A percentile compares a stretch with the other conserved stretches of the same genome.
Evolutionary conservation across 2,888 invertebrate species (phyloP).

Genomic region (Scaeva pyrastri): DNA sequence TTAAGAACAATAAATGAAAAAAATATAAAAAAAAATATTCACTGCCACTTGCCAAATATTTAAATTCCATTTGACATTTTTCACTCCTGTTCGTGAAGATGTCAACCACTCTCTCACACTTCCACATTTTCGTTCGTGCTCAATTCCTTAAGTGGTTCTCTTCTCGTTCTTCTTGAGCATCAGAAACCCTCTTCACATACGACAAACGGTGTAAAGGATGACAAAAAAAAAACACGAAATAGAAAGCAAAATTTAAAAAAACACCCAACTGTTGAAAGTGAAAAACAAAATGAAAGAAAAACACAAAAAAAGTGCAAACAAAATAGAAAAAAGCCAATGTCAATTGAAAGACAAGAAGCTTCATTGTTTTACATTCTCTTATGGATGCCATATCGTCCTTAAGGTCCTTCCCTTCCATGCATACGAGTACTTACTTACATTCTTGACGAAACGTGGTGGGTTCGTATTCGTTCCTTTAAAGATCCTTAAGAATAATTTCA

Average conservation of each 20-base stretch:
- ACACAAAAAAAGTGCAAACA: slow-evolving; percentile 19
- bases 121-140: slow-evolving; percentile 12
- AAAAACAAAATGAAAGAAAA: slow-evolving; percentile 24
- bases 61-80: slow-evolving; percentile 56
- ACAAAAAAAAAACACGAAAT: background rate
- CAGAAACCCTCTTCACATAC: background rate
- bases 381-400: background rate
- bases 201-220: background rate
- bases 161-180: slow-evolving; percentile 38
- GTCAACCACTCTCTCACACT: slow-evolving; percentile 29
- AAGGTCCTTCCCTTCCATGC: background rate
- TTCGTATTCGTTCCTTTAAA: slow-evolving; percentile 31
- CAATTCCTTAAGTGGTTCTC: slow-evolving; percentile 40
- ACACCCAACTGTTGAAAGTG: slow-evolving; percentile 46
- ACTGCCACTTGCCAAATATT: slow-evolving; percentile 72
- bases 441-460: slow-evolving; percentile 18
- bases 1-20: background rate
- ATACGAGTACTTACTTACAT: slow-evolving; percentile 8
- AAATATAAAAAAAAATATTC: slow-evolving; percentile 25
- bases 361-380: slow-evolving; percentile 3
- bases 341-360: slow-evolving; percentile 70
- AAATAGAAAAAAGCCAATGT: slow-evolving; percentile 69
- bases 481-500: slow-evolving; percentile 51
- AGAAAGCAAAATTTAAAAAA: slow-evolving; percentile 5
- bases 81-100: background rate